Conservation (phyloP, 1,140 invertebrate genomes). For the Solenopsis invicta region DNA sequence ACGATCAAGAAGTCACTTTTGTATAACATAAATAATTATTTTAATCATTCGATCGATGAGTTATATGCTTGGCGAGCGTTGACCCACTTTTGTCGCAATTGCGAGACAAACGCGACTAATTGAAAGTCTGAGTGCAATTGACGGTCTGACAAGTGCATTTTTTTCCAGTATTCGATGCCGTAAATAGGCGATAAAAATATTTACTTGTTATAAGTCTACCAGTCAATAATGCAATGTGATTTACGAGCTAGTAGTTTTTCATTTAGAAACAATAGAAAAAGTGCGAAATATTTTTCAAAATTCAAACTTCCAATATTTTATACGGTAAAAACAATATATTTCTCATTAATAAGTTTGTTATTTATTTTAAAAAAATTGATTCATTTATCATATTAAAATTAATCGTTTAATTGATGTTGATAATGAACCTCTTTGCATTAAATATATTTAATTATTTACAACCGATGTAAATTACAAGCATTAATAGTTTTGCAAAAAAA, state of each 20-base stretch:
- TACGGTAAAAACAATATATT: not conserved
- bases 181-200: not conserved
- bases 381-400: not conserved
- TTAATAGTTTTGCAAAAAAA: not conserved
- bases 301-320: not conserved
- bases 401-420: not conserved
- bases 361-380: not conserved
- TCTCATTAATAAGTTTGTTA: not conserved
- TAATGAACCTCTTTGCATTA: not conserved
- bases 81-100: conserved; percentile 17
- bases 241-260: not conserved
- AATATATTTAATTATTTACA: not conserved
- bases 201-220: not conserved
- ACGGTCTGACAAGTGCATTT: not conserved
- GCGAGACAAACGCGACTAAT: conserved; percentile 8
- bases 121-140: not conserved
- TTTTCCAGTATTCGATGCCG: not conserved
- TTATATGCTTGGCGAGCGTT: not conserved
- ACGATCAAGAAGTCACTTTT: conserved; percentile 23
- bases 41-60: conserved; percentile 4
- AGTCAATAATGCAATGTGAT: not conserved
- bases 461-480: not conserved
- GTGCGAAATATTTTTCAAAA: not conserved
- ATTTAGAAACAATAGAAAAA: not conserved
- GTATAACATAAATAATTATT: not conserved